Evolutionary conservation across 2,797 vertebrate species (phyloP).

Genomic region (Ambastaia sidthimunki): DNA sequence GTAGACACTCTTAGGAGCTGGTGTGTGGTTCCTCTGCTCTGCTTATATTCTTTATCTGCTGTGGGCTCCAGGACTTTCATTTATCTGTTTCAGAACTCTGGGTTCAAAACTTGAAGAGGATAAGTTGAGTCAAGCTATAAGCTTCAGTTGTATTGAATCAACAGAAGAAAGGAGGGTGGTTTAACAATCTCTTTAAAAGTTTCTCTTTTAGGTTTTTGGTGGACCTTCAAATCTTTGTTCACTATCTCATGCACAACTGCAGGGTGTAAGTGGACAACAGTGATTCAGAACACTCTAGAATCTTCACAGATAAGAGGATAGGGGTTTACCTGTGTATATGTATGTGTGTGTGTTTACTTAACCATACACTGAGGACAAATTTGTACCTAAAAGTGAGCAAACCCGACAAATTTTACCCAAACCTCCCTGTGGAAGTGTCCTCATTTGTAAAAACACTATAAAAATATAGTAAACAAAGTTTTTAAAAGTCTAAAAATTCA

Average conservation of each 20-base stretch:
- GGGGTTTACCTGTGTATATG: too few relatives aligned
- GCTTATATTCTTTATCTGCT: slow-evolving; percentile 12
- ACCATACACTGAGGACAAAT: too few relatives aligned
- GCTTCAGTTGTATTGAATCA: slow-evolving; percentile 65
- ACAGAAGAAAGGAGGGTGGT: slow-evolving; percentile 45
- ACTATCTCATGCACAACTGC: slow-evolving; percentile 13
- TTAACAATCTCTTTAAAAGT: slow-evolving; percentile 62
- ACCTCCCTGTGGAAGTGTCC: too few relatives aligned
- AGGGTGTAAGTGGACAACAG: background rate
- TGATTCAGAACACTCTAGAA: too few relatives aligned
- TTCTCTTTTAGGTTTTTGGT: slow-evolving; percentile 32
- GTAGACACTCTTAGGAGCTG: slow-evolving; percentile 3
- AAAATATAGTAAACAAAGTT: too few relatives aligned
- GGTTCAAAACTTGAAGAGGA: slow-evolving; percentile 73
- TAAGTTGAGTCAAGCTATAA: slow-evolving; percentile 72
- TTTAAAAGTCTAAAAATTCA: too few relatives aligned
- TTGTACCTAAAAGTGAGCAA: too few relatives aligned
- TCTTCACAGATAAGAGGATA: too few relatives aligned
- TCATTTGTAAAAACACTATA: too few relatives aligned
- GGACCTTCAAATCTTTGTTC: slow-evolving; percentile 51
- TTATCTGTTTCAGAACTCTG: slow-evolving; percentile 76
- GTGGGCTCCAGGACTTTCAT: slow-evolving; percentile 67
- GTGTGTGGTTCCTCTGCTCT: slow-evolving; percentile 3
- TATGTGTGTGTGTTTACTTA: too few relatives aligned
- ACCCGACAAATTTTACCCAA: too few relatives aligned